Percentiles rank a stretch among this genome's conserved stretches.
phyloP scores from a whole-genome alignment of 2,113 vertebrate species.

The Neomonachus schauinslandi region DNA sequence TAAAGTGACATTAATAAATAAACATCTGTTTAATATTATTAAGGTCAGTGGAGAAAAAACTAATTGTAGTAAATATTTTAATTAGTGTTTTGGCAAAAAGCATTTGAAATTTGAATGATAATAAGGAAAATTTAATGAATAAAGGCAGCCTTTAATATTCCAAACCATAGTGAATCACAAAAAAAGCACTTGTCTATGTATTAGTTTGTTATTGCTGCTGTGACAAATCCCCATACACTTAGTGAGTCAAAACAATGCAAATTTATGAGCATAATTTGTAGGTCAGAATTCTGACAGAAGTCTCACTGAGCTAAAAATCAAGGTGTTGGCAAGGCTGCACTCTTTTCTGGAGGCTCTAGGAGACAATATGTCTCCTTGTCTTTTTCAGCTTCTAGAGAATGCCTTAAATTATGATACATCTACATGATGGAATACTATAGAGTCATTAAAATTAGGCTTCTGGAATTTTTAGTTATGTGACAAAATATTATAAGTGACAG shows the following conservation, averaged over 20 bases:
- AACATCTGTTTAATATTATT: conserved; percentile 59
- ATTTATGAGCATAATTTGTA: neutral
- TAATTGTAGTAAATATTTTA: conserved; percentile 39
- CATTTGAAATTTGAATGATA: conserved; percentile 21
- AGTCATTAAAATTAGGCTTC: neutral
- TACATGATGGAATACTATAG: neutral
- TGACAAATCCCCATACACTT: neutral
- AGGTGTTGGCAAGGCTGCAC: neutral
- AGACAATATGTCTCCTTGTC: neutral
- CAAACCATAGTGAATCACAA: neutral
- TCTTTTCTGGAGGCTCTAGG: neutral
- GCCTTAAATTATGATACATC: neutral
- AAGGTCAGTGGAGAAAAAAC: neutral
- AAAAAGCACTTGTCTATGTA: neutral
- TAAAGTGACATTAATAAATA: conserved; percentile 61
- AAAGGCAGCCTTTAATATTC: neutral
- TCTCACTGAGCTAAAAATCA: neutral
- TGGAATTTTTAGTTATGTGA: conserved; percentile 12
- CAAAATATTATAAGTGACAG: neutral
- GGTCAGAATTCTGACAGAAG: neutral
- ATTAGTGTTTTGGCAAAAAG: conserved; percentile 39
- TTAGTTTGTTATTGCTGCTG: neutral
- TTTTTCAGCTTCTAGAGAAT: neutral
- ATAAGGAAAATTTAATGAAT: neutral
- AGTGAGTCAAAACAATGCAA: neutral